Evolutionary conservation across 2,113 vertebrate species (phyloP).

Genomic region (Tachysurus fulvidraco): DNA sequence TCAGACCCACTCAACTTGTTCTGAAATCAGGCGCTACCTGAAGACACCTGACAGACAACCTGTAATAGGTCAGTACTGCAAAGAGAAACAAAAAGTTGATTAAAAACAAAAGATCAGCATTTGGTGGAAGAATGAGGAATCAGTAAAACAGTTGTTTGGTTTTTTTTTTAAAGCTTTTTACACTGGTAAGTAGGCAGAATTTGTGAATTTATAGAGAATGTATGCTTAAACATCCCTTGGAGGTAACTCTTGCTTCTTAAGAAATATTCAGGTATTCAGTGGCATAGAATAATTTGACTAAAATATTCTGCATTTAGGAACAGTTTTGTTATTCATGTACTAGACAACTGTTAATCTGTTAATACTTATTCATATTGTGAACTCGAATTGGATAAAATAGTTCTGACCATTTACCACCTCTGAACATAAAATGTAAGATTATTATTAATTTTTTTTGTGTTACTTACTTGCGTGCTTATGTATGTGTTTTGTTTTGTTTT

Average conservation of each 20-base stretch:
- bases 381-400: neutral
- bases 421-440: neutral
- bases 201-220: neutral
- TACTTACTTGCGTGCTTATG: neutral
- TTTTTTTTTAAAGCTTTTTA: neutral
- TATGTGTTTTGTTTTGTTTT: neutral
- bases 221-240: neutral
- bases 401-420: neutral
- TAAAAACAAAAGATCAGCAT: neutral
- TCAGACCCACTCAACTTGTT: neutral
- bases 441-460: neutral
- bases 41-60: conserved; percentile 18
- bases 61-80: conserved; percentile 35
- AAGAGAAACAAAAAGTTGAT: neutral
- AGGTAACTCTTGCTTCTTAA: neutral
- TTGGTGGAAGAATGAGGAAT: neutral
- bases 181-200: neutral
- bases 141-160: neutral
- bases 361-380: neutral
- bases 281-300: neutral
- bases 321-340: neutral
- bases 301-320: neutral
- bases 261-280: neutral
- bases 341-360: neutral
- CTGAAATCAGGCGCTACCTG: conserved; percentile 12